Conservation (phyloP, 2,113 vertebrate species). For the Hyla sarda region DNA sequence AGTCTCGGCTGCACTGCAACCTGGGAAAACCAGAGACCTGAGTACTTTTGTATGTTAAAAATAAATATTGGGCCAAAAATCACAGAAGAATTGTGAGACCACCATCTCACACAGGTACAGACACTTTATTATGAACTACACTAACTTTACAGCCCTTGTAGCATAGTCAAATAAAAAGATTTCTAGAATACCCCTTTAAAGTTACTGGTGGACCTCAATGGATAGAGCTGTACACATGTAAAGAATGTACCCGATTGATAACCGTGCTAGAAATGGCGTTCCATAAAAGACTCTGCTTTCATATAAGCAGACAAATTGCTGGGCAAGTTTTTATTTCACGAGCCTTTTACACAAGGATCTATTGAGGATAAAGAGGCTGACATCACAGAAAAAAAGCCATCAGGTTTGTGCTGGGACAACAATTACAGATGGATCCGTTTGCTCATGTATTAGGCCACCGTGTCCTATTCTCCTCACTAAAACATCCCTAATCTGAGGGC, state of each 20-base stretch:
- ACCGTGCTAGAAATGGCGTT: not conserved
- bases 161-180: no score
- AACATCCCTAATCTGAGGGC: no score
- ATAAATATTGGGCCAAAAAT: no score
- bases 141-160: no score
- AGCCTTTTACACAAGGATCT: not conserved
- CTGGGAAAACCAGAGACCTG: no score
- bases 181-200: no score
- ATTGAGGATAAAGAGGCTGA: not conserved
- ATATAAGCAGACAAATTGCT: not conserved
- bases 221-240: not conserved
- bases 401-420: not conserved
- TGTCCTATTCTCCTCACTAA: not conserved
- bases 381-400: not conserved
- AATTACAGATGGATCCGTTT: not conserved
- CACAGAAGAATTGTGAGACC: no score
- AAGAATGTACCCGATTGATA: not conserved
- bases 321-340: not conserved
- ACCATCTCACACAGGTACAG: no score
- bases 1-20: no score
- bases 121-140: no score
- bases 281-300: not conserved
- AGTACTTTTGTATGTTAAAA: no score
- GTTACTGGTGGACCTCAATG: not conserved
- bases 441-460: not conserved